phyloP scores from a whole-genome alignment of 1,140 invertebrate genomes.

The Mizuhopecten yessoensis region DNA sequence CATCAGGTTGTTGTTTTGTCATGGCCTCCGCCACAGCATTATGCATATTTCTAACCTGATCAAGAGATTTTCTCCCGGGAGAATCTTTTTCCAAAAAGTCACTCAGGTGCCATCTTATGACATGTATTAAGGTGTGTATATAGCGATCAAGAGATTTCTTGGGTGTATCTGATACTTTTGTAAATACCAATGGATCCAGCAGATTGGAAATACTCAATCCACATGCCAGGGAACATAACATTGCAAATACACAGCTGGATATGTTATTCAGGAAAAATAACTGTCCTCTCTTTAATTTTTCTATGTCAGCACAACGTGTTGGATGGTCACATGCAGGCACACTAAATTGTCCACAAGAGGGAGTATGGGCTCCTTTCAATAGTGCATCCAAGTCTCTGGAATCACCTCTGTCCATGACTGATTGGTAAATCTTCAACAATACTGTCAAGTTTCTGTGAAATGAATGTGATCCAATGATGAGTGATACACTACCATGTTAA shows the following conservation, averaged over 20 bases:
- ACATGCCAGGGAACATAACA: constrained; percentile 68
- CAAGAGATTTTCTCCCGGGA: constrained; percentile 61
- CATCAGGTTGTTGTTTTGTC: constrained; percentile 78
- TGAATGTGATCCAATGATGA: no score
- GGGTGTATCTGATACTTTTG: constrained; percentile 84
- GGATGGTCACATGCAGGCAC: neutral
- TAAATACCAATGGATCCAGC: constrained; percentile 82
- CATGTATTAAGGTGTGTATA: constrained; percentile 89
- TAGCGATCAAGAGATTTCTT: constrained; percentile 87
- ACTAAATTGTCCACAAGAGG: neutral
- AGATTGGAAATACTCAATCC: constrained; percentile 69
- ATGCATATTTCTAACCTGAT: constrained; percentile 84
- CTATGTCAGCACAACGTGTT: constrained; percentile 50
- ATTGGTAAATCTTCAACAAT: neutral
- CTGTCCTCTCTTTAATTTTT: constrained; percentile 61
- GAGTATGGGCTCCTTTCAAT: neutral
- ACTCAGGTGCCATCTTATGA: constrained; percentile 88
- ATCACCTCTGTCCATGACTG: neutral
- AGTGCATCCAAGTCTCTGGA: neutral
- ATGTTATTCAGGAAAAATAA: constrained; percentile 64
- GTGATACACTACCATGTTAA: no score
- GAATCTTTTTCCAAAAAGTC: constrained; percentile 70
- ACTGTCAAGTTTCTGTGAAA: neutral
- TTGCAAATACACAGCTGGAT: constrained; percentile 50
- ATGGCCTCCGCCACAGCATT: constrained; percentile 78